phyloP scores from a whole-genome alignment of 1,140 invertebrate species.

The Calycopis cecrops region DNA sequence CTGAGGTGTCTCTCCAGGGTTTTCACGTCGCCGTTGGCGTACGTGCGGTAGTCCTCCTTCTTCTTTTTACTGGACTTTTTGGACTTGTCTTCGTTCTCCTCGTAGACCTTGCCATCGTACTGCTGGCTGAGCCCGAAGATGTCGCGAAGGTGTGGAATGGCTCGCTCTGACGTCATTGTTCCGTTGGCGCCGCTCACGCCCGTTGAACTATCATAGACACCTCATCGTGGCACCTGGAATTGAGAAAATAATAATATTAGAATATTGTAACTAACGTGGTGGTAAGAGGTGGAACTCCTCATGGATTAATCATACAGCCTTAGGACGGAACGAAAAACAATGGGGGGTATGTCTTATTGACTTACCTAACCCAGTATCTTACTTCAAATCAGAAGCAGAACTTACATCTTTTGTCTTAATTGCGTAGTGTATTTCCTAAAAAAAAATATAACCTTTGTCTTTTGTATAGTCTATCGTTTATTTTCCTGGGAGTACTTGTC shows the following conservation, averaged over 20 bases:
- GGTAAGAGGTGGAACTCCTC: too few relatives aligned
- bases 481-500: too few relatives aligned
- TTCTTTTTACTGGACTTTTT: conserved; percentile 76
- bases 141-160: conserved; percentile 81
- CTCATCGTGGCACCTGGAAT: conserved; percentile 63
- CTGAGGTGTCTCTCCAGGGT: conserved; percentile 87
- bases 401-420: too few relatives aligned
- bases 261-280: too few relatives aligned
- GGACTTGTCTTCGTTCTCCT: conserved; percentile 74
- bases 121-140: conserved; percentile 79
- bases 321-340: too few relatives aligned
- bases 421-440: too few relatives aligned
- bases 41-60: conserved; percentile 78
- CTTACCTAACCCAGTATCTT: too few relatives aligned
- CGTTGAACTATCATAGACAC: conserved; percentile 47
- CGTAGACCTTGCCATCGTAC: conserved; percentile 52
- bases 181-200: conserved; percentile 41
- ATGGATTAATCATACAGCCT: too few relatives aligned
- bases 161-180: conserved; percentile 76
- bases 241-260: conserved; percentile 29
- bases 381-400: too few relatives aligned
- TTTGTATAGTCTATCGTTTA: too few relatives aligned
- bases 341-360: too few relatives aligned
- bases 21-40: conserved; percentile 82
- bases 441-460: too few relatives aligned